phyloP scores from a whole-genome alignment of 2,113 vertebrate genomes.

The Antidorcas marsupialis region DNA sequence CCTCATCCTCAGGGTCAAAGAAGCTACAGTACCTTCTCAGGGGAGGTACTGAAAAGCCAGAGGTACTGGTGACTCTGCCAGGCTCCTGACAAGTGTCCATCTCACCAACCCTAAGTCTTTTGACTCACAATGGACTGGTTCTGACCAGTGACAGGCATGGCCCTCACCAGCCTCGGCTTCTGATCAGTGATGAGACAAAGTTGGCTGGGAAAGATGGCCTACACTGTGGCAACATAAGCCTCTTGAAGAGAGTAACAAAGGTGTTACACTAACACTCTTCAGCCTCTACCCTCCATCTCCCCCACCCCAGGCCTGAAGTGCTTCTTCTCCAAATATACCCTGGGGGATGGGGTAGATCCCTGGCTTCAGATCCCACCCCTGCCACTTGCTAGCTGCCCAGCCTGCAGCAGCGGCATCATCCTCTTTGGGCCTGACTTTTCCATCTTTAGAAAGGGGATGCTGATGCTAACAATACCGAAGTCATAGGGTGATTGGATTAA shows the following conservation, averaged over 20 bases:
- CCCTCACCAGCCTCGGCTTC: not conserved
- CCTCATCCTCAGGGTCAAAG: not conserved
- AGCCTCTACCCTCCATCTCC: not conserved
- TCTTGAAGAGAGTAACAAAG: not conserved
- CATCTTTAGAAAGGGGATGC: not conserved
- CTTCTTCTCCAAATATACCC: not conserved
- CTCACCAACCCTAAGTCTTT: not conserved
- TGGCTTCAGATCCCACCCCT: not conserved
- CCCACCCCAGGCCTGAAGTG: not conserved
- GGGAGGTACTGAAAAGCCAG: not conserved
- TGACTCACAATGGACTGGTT: not conserved
- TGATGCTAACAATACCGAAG: rapidly evolving
- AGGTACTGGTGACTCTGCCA: not conserved
- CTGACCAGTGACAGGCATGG: not conserved
- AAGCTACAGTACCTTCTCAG: not conserved
- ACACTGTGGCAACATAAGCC: not conserved
- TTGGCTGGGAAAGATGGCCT: not conserved
- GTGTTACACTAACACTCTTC: not conserved
- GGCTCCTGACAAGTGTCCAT: not conserved
- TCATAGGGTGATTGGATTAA: not conserved
- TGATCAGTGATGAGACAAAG: not conserved
- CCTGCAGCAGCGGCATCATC: not conserved
- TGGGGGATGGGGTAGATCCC: not conserved
- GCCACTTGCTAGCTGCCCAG: not conserved
- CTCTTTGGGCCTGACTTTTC: not conserved